Base-by-base conservation (phyloP, 1,140 invertebrate genomes). In the Cardiocondyla obscurior region DNA sequence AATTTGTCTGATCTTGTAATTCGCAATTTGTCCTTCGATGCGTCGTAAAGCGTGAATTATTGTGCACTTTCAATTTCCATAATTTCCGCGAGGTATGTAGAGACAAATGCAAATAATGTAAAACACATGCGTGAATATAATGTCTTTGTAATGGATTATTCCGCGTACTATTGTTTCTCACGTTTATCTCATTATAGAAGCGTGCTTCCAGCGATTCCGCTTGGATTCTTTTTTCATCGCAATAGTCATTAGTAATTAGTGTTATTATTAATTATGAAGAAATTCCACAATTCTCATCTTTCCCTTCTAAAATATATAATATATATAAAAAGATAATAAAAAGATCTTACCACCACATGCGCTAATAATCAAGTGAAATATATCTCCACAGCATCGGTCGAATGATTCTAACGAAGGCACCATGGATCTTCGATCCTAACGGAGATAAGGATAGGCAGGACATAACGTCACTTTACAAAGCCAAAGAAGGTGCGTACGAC, bases 321-420 rank as follows among this genome's bases (percentile, higher is more conserved):
- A n/a, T n/a, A n/a, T n/a, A n/a, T n/a, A n/a, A n/a, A n/a, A n/a
- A n/a, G n/a, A 22, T 60, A 57, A 53, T n/a, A 25, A 55, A 22
- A 72, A 25, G n/a, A 22, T 22, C 6, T 49, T 3, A 22, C n/a
- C 7, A n/a, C 3, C 22, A 0, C 12, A 30, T 8, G 2, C 0
- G 4, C 36, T 42, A 8, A 49, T 28, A 55, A 16, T 28, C 12
- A 0, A 53, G 39, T 70, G 14, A 1, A 5, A 53, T 44, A 62
- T 60, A 36, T 64, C 0, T 53, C 44, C 3, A 0, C 90, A 97
- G 97, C 84, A 96, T 98, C 87, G 97, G 97, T 1, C 94, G 95
- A 36, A 95, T 96, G 94, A 95, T 98, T 83, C 94, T 97, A 2
- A 98, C 97, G 0, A 98, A 98, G 93, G 95, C 95, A 81, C 95